Evolutionary conservation across 2,113 vertebrate species (phyloP), one percentile per base, ranked within the genome.

Genomic region (Rhodinocichla rosea): DNA sequence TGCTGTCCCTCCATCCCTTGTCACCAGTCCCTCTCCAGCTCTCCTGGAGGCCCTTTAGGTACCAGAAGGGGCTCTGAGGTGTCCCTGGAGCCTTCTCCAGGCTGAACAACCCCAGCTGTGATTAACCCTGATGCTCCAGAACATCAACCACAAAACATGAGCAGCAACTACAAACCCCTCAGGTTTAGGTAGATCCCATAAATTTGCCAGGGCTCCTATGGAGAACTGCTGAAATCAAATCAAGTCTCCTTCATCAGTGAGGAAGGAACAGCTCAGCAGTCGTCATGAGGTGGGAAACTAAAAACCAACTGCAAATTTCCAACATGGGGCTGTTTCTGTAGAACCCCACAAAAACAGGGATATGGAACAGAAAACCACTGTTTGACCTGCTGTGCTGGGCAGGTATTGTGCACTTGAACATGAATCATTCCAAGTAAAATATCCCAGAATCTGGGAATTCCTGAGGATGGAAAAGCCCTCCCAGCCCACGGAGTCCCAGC

Each of bases 401-500:
- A 86, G 67, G 64, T 10, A 10, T 2, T 47, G 83, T 57, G 78
- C 24, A 76, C 30, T 62, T 11, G n/a, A 82, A 37, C 7, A 28
- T 2, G 5, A 40, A 64, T 9, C 24, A 74, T 24, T 81, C 8
- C 30, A 44, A 19, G 52, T 53, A 19, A 87, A 89, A 35, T 10
- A 52, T 4, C 37, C 1, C 37, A 60, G 22, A 37, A 77, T 44
- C 7, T 14, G 13, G 6, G 6, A 40, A 40, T 40, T 14, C 5
- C 3, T 44, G 18, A 3, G 45, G 39, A 0, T 89, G 62, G 69
- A 0, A 40, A 39, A 68, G 23, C 8, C 23, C 57, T 49, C 47
- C 15, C 27, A 67, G 52, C 10, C 7, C 52, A 20, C 0, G 0
- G 0, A 57, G 10, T 2, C 3, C 68, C 3, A 63, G 14, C n/a